Evolutionary conservation across 2,113 vertebrate species (phyloP), one percentile per base, ranked within the genome.

Genomic region (Siniperca chuatsi): DNA sequence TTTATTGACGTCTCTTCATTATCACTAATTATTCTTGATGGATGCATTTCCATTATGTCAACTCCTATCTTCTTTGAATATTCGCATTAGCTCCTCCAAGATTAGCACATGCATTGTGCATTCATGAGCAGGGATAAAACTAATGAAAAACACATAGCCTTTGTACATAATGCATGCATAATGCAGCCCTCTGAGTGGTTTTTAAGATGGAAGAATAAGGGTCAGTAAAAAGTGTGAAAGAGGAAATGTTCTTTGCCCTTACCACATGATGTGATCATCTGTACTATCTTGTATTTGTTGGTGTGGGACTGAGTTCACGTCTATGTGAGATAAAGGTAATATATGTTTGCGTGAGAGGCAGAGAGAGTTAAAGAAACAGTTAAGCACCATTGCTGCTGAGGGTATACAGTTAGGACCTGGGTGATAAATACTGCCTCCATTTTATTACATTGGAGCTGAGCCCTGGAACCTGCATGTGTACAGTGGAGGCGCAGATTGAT

Each of bases 381-480:
- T 52, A 71, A 86, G 61, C 55, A 70, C 29, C 4, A 25, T 21
- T 86, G 85, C 81, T 82, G 79, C 60, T 75, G 75, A 85, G 71
- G 75, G 25, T 68, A 54, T 70, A n/a, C 64, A 62, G 84, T 83
- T 33, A 87, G 71, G 66, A 60, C 44, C 35, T 42, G 60, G 77
- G 72, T 86, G 88, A 90, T 89, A 84, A 91, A 90, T 79, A 81
- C 76, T 65, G 55, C 48, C 25, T 77, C 65, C 66, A 44, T 87
- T 87, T 92, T 88, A 94, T 92, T 87, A 79, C 73, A 74, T 68
- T 90, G 71, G 69, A 90, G 52, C 65, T 77, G 84, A 87, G 86
- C 88, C 84, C 79, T 85, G 66, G 74, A 85, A 91, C 78, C 64
- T 61, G 75, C 80, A 68, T 58, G 73, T 6, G 1, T 68, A 77